Percentiles rank a stretch among this genome's conserved stretches.
Conservation (phyloP, 2,113 vertebrate species). For the Pomatostomus ruficeps region DNA sequence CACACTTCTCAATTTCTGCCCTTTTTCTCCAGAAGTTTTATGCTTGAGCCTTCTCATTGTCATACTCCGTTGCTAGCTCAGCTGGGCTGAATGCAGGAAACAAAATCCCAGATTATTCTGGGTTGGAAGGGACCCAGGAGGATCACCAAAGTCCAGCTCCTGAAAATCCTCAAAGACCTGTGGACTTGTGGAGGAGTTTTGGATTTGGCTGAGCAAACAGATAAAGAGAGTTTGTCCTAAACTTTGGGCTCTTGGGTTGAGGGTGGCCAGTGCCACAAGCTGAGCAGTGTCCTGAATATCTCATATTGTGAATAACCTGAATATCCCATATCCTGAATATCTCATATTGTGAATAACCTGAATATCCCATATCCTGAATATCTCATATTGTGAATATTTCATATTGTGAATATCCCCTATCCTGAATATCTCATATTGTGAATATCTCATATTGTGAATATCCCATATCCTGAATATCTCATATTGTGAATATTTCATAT, state of each 20-base stretch:
- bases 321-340: neutral
- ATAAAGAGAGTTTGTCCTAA: fast-evolving
- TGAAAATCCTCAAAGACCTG: neutral
- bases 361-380: neutral
- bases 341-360: no score
- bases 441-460: no score
- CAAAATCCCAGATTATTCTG: neutral
- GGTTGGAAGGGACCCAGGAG: neutral
- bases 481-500: no score
- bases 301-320: neutral
- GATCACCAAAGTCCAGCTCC: neutral
- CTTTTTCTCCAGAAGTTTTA: neutral
- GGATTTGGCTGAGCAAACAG: neutral
- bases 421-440: no score
- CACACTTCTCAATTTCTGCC: neutral
- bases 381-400: neutral
- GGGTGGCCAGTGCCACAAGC: neutral
- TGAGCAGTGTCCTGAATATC: neutral
- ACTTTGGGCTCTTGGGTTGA: neutral
- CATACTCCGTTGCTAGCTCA: neutral
- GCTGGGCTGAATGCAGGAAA: neutral
- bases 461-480: no score
- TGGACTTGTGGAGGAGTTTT: no score
- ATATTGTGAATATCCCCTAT: neutral
- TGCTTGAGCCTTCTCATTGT: neutral